Percentiles rank a stretch among this genome's conserved stretches.
Evolutionary conservation across 2,888 invertebrate species (phyloP).

Genomic region (Ochlodes sylvanus): DNA sequence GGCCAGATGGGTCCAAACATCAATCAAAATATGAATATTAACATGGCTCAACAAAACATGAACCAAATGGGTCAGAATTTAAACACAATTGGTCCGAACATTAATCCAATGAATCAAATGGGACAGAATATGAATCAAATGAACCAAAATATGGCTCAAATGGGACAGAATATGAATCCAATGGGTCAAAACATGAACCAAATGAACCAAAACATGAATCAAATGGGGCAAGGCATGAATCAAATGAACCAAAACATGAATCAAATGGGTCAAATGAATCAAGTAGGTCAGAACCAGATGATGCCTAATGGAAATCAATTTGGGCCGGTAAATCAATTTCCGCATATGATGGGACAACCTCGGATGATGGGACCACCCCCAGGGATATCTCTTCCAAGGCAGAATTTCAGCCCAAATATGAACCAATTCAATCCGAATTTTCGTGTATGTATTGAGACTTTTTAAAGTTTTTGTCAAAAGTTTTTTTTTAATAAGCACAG

Average conservation of each 20-base stretch:
- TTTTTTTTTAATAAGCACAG: not conserved
- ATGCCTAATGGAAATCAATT: slow-evolving; percentile 72
- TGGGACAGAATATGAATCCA: slow-evolving; percentile 55
- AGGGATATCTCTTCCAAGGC: slow-evolving; percentile 70
- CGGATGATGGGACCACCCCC: slow-evolving; percentile 75
- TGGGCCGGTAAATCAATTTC: slow-evolving; percentile 66
- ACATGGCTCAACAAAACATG: slow-evolving; percentile 48
- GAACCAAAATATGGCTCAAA: slow-evolving; percentile 50
- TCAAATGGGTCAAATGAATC: slow-evolving; percentile 48
- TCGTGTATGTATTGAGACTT: slow-evolving; percentile 79
- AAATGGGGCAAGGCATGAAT: slow-evolving; percentile 48
- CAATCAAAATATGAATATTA: slow-evolving; percentile 51
- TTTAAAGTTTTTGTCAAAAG: not conserved
- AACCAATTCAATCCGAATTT: slow-evolving; percentile 72
- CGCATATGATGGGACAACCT: slow-evolving; percentile 70
- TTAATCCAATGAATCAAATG: slow-evolving; percentile 52
- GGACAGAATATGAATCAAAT: slow-evolving; percentile 54
- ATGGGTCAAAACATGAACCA: slow-evolving; percentile 55
- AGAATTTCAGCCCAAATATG: slow-evolving; percentile 70
- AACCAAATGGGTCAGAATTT: slow-evolving; percentile 50
- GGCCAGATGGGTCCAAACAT: slow-evolving; percentile 51
- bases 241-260: slow-evolving; percentile 53
- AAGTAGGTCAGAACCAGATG: slow-evolving; percentile 54
- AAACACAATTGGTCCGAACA: slow-evolving; percentile 58
- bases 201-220: slow-evolving; percentile 51